A percentile compares a stretch with the other conserved stretches of the same genome.
Conservation (phyloP, 1,140 invertebrate genomes). For the Drosophila lini region DNA sequence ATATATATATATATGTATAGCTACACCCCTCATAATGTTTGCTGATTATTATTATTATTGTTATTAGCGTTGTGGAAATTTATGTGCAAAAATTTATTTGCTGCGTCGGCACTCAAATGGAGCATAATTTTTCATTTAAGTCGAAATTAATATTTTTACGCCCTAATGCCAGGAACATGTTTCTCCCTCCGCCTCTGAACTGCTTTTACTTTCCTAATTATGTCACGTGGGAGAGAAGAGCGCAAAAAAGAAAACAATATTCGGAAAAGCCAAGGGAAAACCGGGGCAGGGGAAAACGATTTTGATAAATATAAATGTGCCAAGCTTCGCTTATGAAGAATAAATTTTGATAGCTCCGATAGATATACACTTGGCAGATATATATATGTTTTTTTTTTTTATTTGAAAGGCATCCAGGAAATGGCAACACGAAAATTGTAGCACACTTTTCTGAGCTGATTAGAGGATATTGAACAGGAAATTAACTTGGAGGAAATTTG, state of each 20-base stretch:
- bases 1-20: not conserved
- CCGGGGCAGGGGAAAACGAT: constrained; percentile 17
- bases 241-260: constrained; percentile 24
- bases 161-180: constrained; percentile 41
- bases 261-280: constrained; percentile 9
- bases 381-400: not conserved
- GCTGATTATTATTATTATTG: constrained; percentile 80
- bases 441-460: constrained; percentile 29
- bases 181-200: not conserved
- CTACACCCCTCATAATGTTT: constrained; percentile 26
- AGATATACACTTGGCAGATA: not conserved
- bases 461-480: constrained; percentile 42
- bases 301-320: constrained; percentile 40
- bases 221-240: constrained; percentile 54
- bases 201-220: constrained; percentile 47
- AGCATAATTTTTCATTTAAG: constrained; percentile 83
- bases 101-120: constrained; percentile 65
- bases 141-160: constrained; percentile 80
- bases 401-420: not conserved
- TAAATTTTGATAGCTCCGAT: constrained; percentile 34
- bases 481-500: constrained; percentile 17
- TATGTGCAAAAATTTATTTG: constrained; percentile 73
- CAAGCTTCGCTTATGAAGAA: constrained; percentile 15
- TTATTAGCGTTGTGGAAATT: constrained; percentile 73
- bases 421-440: constrained; percentile 9